phyloP scores from a whole-genome alignment of 2,888 invertebrate genomes.

The Erpobdella octoculata region DNA sequence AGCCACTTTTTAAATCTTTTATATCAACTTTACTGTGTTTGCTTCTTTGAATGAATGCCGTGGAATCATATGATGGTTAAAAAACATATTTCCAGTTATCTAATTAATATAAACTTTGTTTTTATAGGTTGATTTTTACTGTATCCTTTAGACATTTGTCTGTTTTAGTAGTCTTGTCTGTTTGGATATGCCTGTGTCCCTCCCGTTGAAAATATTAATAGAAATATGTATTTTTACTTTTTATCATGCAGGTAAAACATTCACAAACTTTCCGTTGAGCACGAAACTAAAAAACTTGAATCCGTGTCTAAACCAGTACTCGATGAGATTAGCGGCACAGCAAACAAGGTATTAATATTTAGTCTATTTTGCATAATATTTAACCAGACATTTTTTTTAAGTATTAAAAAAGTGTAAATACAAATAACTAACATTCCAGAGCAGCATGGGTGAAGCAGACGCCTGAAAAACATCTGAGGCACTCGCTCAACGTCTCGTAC shows the following conservation, averaged over 20 bases:
- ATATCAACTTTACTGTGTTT: too few species aligned
- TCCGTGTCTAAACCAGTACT: constrained; percentile 37
- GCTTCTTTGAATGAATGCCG: too few species aligned
- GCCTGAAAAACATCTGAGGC: constrained; percentile 40
- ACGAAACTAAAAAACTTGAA: constrained; percentile 29
- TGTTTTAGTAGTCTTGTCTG: too few species aligned
- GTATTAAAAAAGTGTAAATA: background rate
- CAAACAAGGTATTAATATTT: constrained; percentile 43
- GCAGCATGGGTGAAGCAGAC: constrained; percentile 43
- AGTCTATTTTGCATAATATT: background rate
- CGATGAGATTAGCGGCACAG: constrained; percentile 45
- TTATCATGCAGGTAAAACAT: background rate
- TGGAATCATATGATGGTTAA: too few species aligned
- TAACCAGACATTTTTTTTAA: background rate
- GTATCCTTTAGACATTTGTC: too few species aligned
- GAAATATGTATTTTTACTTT: background rate
- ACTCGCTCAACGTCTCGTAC: constrained; percentile 44
- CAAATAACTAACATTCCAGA: constrained; percentile 33
- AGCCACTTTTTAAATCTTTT: too few species aligned
- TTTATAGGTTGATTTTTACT: too few species aligned
- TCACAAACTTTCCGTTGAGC: constrained; percentile 27
- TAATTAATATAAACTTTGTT: too few species aligned
- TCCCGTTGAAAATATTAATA: too few species aligned
- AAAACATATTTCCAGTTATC: too few species aligned
- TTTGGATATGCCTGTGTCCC: too few species aligned